phyloP scores from a whole-genome alignment of 2,888 invertebrate species.

The Criorhina ranunculi region DNA sequence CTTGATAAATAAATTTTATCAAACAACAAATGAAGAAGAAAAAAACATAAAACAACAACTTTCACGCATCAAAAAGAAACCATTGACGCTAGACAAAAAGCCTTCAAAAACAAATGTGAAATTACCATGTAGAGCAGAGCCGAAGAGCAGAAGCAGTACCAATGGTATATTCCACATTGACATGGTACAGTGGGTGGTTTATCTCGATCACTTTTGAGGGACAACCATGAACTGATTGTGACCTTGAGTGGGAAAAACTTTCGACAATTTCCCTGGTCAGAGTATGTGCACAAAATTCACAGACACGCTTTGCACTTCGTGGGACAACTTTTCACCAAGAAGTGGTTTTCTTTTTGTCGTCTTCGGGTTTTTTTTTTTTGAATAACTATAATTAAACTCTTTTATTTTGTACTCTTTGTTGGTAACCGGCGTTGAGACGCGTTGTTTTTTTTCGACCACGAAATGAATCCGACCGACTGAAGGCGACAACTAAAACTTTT shows the following conservation, averaged over 20 bases:
- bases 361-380: constrained; percentile 16
- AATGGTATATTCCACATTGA: constrained; percentile 45
- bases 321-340: constrained; percentile 58
- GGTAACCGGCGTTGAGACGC: constrained; percentile 34
- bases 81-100: constrained; percentile 19
- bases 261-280: constrained; percentile 55
- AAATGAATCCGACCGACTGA: constrained; percentile 27
- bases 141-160: constrained; percentile 33
- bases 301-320: background rate
- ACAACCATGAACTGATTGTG: constrained; percentile 31
- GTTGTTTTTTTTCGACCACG: constrained; percentile 22
- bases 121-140: constrained; percentile 61
- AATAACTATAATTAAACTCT: constrained; percentile 30
- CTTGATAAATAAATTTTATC: constrained; percentile 47
- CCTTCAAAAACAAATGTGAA: constrained; percentile 36
- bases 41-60: constrained; percentile 49
- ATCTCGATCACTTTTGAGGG: constrained; percentile 8
- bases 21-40: constrained; percentile 29
- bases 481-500: constrained; percentile 52
- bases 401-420: constrained; percentile 19
- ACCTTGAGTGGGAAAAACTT: constrained; percentile 70
- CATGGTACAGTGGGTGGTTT: constrained; percentile 27
- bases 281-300: constrained; percentile 30
- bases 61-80: constrained; percentile 70
- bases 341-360: constrained; percentile 51